Conservation (phyloP, 2,888 invertebrate species). For the Aspidapion aeneum region DNA sequence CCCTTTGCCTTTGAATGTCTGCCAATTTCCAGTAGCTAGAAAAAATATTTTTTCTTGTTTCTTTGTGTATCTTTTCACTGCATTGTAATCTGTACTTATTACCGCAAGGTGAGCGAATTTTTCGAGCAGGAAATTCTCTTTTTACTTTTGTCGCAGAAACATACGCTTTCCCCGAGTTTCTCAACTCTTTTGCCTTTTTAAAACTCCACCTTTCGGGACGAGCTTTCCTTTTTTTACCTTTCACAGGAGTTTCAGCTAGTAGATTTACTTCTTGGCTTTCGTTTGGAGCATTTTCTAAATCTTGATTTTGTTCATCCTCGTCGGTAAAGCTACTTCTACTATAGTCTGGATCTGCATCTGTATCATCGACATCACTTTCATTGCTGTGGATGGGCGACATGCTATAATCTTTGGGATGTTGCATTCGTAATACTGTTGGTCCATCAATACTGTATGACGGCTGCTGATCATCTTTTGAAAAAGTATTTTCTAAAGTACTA, state of each 20-base stretch:
- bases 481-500: no score
- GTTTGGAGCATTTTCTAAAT: no score
- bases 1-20: constrained; percentile 4
- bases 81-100: constrained; percentile 8
- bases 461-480: no score
- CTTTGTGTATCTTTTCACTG: constrained; percentile 4
- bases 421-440: no score
- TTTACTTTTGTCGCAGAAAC: background rate
- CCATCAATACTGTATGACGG: no score
- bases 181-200: background rate
- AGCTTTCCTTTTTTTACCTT: background rate
- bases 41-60: background rate
- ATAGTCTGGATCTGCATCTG: constrained; percentile 8
- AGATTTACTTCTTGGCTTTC: no score
- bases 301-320: no score
- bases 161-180: background rate
- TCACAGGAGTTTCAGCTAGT: no score
- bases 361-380: constrained; percentile 16
- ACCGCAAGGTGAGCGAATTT: constrained; percentile 1
- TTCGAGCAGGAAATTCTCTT: background rate
- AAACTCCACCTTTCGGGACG: background rate
- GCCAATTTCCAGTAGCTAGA: constrained; percentile 9
- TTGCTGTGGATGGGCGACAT: constrained; percentile 8
- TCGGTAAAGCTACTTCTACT: background rate
- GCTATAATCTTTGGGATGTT: background rate